Percentiles rank a stretch among this genome's conserved stretches.
These are phyloP conservation scores for Euzophera pinguis DNA, from an alignment of 2,888 invertebrate species.

Conservation along the genomic window DNA sequence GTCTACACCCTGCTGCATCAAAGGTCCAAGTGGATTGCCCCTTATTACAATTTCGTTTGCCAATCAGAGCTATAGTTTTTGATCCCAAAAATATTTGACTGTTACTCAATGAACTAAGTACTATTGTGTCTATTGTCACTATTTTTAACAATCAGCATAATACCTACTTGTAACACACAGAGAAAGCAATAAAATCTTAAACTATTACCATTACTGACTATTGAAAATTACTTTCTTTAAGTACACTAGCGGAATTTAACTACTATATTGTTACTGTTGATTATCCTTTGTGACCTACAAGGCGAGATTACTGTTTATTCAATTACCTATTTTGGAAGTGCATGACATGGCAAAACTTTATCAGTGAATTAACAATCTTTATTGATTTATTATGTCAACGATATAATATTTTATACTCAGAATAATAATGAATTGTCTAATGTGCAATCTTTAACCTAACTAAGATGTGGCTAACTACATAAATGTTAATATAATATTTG, in stretches of 20 bases:
- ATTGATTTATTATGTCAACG: constrained; percentile 37
- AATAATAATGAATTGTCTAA: constrained; percentile 26
- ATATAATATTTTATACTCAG: constrained; percentile 19
- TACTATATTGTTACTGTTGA: constrained; percentile 34
- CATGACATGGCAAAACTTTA: constrained; percentile 29
- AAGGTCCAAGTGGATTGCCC: constrained; percentile 24
- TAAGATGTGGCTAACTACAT: constrained; percentile 17
- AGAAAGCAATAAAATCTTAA: constrained; percentile 40
- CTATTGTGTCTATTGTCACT: constrained; percentile 9
- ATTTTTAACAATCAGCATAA: constrained; percentile 12
- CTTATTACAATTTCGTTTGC: constrained; percentile 40
- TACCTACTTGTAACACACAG: constrained; percentile 29
- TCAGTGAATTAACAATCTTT: constrained; percentile 28
- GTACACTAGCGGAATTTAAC: constrained; percentile 54
- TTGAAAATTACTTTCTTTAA: constrained; percentile 63
- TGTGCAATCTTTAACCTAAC: constrained; percentile 9
- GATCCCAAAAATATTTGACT: constrained; percentile 57
- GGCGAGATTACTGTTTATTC: constrained; percentile 16
- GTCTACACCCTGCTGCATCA: constrained; percentile 7
- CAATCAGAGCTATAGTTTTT: constrained; percentile 48
- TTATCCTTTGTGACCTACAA: constrained; percentile 26
- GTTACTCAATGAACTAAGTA: constrained; percentile 8
- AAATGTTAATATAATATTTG: neutral
- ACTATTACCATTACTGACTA: constrained; percentile 51
- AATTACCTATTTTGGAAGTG: constrained; percentile 24